Conservation (phyloP, 2,888 invertebrate genomes). For the Meghimatium bilineatum region DNA sequence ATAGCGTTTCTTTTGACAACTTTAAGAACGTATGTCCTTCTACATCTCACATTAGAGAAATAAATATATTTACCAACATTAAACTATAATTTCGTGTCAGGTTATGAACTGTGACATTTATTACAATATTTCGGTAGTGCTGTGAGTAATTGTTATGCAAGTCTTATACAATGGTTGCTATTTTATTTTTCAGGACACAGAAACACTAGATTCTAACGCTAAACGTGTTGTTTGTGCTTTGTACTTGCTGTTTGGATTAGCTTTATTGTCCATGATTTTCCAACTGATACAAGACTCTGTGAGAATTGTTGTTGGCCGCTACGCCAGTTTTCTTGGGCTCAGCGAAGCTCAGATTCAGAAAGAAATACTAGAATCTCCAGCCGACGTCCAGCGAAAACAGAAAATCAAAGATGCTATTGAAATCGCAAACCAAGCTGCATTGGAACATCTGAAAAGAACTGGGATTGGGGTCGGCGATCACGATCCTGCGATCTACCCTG, state of each 20-base stretch:
- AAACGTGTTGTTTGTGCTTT: constrained; percentile 73
- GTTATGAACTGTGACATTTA: too few relatives aligned
- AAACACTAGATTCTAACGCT: constrained; percentile 61
- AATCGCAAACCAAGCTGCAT: neutral
- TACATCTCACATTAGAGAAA: too few relatives aligned
- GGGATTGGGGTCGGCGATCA: neutral
- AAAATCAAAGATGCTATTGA: neutral
- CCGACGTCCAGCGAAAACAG: neutral
- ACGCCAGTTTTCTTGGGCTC: constrained; percentile 43
- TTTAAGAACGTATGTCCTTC: too few relatives aligned
- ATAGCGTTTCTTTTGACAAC: too few relatives aligned
- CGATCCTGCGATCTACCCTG: neutral
- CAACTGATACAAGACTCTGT: constrained; percentile 75
- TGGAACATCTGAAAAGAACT: neutral
- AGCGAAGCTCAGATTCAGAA: constrained; percentile 37
- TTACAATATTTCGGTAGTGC: too few relatives aligned
- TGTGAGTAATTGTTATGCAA: too few relatives aligned
- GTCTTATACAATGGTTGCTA: neutral
- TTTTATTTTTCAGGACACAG: constrained; percentile 6
- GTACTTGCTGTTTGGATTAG: constrained; percentile 78
- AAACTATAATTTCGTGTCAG: too few relatives aligned
- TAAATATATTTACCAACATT: too few relatives aligned
- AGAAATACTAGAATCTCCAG: constrained; percentile 7
- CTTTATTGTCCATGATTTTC: constrained; percentile 78
- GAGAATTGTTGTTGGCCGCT: constrained; percentile 17